Base-by-base conservation (phyloP, 2,797 vertebrate species). In the Gephyroberyx darwinii region DNA sequence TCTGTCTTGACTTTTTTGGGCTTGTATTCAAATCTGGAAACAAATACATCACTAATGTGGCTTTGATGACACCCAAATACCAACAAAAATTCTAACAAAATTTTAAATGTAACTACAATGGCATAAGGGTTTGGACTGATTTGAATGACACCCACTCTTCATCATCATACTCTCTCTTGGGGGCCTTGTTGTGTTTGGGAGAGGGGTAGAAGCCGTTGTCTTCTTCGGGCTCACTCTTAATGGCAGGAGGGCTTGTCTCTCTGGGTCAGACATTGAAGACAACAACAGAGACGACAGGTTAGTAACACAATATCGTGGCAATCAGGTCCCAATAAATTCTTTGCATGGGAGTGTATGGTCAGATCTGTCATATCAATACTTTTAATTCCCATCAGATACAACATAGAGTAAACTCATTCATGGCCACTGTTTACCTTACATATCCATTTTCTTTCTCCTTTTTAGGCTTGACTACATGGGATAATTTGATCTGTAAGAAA, bases 371-470 rank as follows among this genome's bases (percentile, higher is more conserved):
- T 37, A 65, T 48, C 8, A 1, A 50, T 30, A 20, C 16, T 41
- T 63, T 35, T 9, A 35, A 35, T 17, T 56, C 17, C 35, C 6
- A 8, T 0, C 53, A 13, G 33, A 7, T 6, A 8, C 33, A 7
- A 6, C 5, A 35, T 35, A 7, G 33, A 35, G 6, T 6, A 35
- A 12, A 39, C 8, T 57, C 51, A 35, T 13, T n/a, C 17, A 16
- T 10, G 22, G 51, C n/a, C 31, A n/a, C 2, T 43, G 2, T 70
- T 84, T 94, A 98, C 96, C 96, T 96, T 57, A 95, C 93, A 84
- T 96, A 97, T 61, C 96, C 96, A 89, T 98, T 98, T 93, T 98
- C 96, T 74, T 96, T 97, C 88, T 97, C 96, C 76, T 95, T 96
- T 91, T 96, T 98, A 75, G 94, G 92, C 92, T 96, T 98, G 37